Base-by-base conservation (phyloP, 2,113 vertebrate genomes). In the Noturus placidus region DNA sequence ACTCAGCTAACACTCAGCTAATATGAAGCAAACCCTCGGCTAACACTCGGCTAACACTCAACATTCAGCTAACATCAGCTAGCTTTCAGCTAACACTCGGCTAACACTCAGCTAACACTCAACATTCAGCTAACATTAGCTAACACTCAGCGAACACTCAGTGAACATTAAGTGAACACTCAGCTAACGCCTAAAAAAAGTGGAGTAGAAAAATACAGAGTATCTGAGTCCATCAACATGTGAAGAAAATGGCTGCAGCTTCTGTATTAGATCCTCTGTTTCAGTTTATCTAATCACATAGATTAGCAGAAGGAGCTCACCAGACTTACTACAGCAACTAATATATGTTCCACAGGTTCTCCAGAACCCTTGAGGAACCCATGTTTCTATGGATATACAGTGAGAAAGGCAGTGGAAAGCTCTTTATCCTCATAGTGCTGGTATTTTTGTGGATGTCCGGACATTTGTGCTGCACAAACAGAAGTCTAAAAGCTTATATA, bases 381-480 rank as follows among this genome's bases (percentile, higher is more conserved):
- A 13, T 61, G 35, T n/a, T 83, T 65, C 42, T 83, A 10, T 67
- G 15, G 27, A 65, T 80, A 19, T 35, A 35, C 54, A 35, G 19
- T 5, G 13, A 13, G 52, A 56, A 54, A 17, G 52, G 15, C 52
- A 33, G 52, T 56, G n/a, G 50, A 54, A 20, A n/a, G 54, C 35
- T 77, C 17, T 70, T 50, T 46, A 78, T 81, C 52, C 86, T 70
- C 17, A 3, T 4, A 11, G n/a, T 65, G 77, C 77, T 56, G 17
- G 13, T 67, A n/a, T 38, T 42, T 67, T 50, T 79, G 27, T 61
- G 38, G 35, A 61, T 13, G 17, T 82, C 54, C 33, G 63, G 42
- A 27, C 4, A 5, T 17, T 87, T 83, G 30, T 87, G 67, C 86
- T 83, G 86, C 78, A 78, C 86, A 82, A 70, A 82, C 63, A 86